Evolutionary conservation across 2,113 vertebrate genomes (phyloP).

Genomic region (Scomber scombrus): DNA sequence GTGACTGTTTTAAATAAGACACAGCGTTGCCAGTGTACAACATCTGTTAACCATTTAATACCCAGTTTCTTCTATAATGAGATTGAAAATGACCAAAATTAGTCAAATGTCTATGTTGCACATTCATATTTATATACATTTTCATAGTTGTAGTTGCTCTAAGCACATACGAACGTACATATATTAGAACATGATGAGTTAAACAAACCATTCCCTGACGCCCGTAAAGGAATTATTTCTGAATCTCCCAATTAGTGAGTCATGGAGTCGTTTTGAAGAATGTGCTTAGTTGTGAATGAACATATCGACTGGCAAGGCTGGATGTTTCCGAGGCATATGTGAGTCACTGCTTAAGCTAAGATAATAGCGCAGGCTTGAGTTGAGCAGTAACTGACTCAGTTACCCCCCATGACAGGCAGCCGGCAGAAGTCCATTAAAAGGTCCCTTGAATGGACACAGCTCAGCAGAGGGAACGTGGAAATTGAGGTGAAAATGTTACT

Average conservation of each 20-base stretch:
- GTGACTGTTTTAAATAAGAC: not conserved
- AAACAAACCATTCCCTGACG: slow-evolving; percentile 11
- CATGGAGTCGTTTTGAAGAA: slow-evolving; percentile 55
- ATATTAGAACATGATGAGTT: not conserved
- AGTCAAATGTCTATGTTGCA: not conserved
- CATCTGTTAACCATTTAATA: not conserved
- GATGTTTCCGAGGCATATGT: slow-evolving; percentile 16
- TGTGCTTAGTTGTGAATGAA: slow-evolving; percentile 42
- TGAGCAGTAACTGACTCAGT: slow-evolving; percentile 68
- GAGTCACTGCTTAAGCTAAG: slow-evolving; percentile 59
- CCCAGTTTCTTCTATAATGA: not conserved
- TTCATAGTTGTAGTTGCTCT: not conserved
- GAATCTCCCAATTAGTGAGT: slow-evolving; percentile 56
- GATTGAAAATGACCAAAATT: not conserved
- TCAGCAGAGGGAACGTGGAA: slow-evolving; percentile 54
- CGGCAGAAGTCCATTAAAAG: slow-evolving; percentile 67
- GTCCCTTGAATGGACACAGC: slow-evolving; percentile 54
- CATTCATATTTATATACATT: not conserved
- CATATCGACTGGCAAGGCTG: slow-evolving; percentile 37
- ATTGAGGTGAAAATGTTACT: slow-evolving; percentile 44
- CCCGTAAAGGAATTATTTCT: slow-evolving; percentile 11
- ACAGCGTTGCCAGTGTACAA: not conserved
- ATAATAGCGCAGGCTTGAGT: slow-evolving; percentile 31
- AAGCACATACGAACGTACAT: not conserved
- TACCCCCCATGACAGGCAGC: slow-evolving; percentile 48